Evolutionary conservation across 2,113 vertebrate species (phyloP).

Genomic region (Crotalus horridus): DNA sequence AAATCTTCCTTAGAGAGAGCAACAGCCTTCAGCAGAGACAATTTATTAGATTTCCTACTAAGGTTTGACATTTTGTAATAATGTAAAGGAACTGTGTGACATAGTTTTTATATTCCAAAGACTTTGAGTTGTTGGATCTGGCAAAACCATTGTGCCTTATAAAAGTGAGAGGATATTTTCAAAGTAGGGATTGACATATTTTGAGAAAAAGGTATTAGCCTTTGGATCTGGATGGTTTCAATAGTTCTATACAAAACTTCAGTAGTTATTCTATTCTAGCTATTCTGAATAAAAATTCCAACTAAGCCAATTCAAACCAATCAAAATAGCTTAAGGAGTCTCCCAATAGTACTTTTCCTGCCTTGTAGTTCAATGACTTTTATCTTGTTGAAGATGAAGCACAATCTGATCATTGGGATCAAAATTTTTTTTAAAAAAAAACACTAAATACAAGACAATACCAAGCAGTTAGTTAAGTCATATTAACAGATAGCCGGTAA

Average conservation of each 20-base stretch:
- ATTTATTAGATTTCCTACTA: background rate
- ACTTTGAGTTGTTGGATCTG: background rate
- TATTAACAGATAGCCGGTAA: background rate
- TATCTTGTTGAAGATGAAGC: background rate
- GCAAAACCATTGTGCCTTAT: background rate
- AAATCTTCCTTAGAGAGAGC: background rate
- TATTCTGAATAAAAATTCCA: background rate
- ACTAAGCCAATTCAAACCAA: background rate
- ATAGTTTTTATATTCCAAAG: background rate
- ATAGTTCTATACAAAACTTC: background rate
- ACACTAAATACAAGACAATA: background rate
- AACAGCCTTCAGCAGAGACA: background rate
- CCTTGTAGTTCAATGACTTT: background rate
- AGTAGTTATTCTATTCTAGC: background rate
- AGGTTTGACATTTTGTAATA: background rate
- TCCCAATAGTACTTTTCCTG: background rate
- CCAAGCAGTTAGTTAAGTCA: background rate
- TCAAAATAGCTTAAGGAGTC: background rate
- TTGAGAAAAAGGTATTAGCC: background rate
- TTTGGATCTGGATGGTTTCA: background rate
- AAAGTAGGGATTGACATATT: background rate
- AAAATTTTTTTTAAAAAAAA: background rate
- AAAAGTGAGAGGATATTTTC: background rate
- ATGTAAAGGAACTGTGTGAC: background rate
- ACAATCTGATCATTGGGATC: background rate